Evolutionary conservation across 1,140 invertebrate species (phyloP).

Genomic region (Papilio dardanus): DNA sequence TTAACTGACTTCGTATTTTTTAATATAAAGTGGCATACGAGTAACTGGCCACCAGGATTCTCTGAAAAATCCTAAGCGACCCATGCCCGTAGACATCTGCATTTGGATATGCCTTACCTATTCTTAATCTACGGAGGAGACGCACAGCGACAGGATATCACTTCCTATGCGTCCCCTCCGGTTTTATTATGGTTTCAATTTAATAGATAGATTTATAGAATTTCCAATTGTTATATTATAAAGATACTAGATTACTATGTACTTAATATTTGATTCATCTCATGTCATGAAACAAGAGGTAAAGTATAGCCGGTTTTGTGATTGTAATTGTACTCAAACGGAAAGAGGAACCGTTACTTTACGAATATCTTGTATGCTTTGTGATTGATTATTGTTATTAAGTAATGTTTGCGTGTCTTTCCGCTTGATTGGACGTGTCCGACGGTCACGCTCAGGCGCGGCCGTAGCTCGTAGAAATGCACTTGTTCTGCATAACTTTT

Average conservation of each 20-base stretch:
- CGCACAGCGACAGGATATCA: too few relatives aligned
- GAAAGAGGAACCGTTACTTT: slow-evolving; percentile 43
- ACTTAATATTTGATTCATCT: background rate
- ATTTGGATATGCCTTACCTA: too few relatives aligned
- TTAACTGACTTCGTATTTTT: background rate
- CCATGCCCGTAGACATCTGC: too few relatives aligned
- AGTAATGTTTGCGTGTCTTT: slow-evolving; percentile 62
- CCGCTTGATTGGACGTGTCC: slow-evolving; percentile 57
- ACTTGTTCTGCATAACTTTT: slow-evolving; percentile 49
- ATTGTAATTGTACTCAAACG: background rate
- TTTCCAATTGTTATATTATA: too few relatives aligned
- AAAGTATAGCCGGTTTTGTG: background rate
- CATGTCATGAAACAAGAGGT: too few relatives aligned
- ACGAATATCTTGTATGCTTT: slow-evolving; percentile 41
- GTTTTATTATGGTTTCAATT: too few relatives aligned
- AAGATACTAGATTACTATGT: background rate
- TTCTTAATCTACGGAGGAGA: too few relatives aligned
- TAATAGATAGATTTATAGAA: too few relatives aligned
- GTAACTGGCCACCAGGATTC: too few relatives aligned
- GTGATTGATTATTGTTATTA: slow-evolving; percentile 63
- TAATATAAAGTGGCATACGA: too few relatives aligned
- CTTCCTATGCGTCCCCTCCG: too few relatives aligned
- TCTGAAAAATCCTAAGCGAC: too few relatives aligned
- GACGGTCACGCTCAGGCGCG: slow-evolving; percentile 45
- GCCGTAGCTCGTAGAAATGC: slow-evolving; percentile 40